These are phyloP conservation scores for Sphyrna mokarran DNA, from an alignment of 2,113 vertebrate species.

Conservation along the genomic window DNA sequence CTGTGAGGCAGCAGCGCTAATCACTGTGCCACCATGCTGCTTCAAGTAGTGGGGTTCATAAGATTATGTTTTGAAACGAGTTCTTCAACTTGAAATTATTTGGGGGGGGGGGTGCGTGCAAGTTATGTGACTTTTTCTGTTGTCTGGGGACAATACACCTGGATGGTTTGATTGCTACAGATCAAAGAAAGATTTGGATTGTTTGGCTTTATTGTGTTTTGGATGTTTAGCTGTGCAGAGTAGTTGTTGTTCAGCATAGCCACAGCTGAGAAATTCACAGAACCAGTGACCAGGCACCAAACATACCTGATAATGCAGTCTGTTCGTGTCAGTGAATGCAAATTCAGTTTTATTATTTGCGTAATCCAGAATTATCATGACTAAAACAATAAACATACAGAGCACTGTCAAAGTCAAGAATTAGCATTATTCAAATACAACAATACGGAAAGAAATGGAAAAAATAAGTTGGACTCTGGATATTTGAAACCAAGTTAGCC, in stretches of 20 bases:
- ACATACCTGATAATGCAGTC: background rate
- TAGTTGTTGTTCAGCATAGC: background rate
- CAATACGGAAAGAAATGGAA: background rate
- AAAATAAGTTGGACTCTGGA: background rate
- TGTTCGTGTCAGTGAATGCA: background rate
- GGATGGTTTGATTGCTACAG: too few relatives aligned
- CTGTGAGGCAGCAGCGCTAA: too few relatives aligned
- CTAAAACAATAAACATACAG: background rate
- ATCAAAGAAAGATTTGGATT: too few relatives aligned
- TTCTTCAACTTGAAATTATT: too few relatives aligned
- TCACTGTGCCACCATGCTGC: too few relatives aligned
- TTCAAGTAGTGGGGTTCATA: too few relatives aligned
- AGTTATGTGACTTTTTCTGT: too few relatives aligned
- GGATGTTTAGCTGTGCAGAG: background rate
- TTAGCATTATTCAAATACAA: background rate
- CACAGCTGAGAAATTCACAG: background rate
- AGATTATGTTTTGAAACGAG: too few relatives aligned
- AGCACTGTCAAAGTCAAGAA: background rate
- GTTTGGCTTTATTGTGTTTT: background rate
- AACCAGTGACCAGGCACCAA: background rate
- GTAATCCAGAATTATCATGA: background rate
- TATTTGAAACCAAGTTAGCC: background rate
- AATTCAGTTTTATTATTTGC: constrained; percentile 17
- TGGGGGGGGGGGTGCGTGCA: too few relatives aligned
- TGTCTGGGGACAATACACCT: too few relatives aligned